phyloP scores from a whole-genome alignment of 2,888 invertebrate genomes.

The Isoperla grammatica region DNA sequence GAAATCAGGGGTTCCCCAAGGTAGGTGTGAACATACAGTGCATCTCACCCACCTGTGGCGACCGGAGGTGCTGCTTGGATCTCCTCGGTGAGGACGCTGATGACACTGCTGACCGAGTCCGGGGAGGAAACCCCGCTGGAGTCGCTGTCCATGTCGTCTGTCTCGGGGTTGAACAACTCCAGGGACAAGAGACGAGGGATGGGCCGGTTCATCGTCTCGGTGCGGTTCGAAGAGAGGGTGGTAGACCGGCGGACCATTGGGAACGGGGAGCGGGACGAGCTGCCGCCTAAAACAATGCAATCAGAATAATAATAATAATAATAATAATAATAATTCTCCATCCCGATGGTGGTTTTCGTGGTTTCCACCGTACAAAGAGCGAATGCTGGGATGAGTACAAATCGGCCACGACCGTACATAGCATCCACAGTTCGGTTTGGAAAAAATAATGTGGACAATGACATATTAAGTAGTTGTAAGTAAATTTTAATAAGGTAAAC shows the following conservation, averaged over 20 bases:
- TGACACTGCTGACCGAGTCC: conserved; percentile 80
- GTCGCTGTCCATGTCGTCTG: conserved; percentile 85
- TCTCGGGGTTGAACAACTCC: conserved; percentile 85
- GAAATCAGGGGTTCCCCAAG: too few relatives aligned
- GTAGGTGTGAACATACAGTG: too few relatives aligned
- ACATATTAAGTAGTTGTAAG: too few relatives aligned
- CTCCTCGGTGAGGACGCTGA: conserved; percentile 66
- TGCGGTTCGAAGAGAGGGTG: conserved; percentile 41
- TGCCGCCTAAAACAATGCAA: conserved; percentile 44
- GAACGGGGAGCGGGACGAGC: conserved; percentile 44
- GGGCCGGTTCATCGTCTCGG: conserved; percentile 42
- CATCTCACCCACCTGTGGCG: not conserved
- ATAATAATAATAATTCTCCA: too few relatives aligned
- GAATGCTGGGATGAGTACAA: too few relatives aligned
- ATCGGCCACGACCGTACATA: too few relatives aligned
- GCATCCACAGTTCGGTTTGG: too few relatives aligned
- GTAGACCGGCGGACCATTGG: conserved; percentile 68
- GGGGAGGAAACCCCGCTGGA: conserved; percentile 83
- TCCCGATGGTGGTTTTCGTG: too few relatives aligned
- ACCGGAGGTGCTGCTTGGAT: conserved; percentile 34
- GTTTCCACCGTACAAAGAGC: too few relatives aligned
- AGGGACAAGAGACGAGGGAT: conserved; percentile 71
- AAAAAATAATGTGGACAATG: too few relatives aligned
- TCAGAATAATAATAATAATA: too few relatives aligned
- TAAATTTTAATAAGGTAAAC: too few relatives aligned